A percentile compares a stretch with the other conserved stretches of the same genome.
Conservation (phyloP, 2,888 invertebrate species). For the Orchesella flavescens region DNA sequence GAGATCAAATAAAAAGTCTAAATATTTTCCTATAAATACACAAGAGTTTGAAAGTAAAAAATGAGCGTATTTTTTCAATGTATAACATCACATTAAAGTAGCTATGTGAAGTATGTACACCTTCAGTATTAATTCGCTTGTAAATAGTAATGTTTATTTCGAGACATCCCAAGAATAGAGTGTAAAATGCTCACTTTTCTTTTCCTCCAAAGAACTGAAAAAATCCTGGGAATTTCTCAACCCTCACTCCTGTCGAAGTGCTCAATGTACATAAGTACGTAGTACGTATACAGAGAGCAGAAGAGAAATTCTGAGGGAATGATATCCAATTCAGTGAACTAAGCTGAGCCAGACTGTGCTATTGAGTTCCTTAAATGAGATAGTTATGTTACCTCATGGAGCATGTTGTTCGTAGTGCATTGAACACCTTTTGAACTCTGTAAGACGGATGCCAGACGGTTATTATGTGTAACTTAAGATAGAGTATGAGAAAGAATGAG, state of each 20-base stretch:
- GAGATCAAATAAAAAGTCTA: no score
- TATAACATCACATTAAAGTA: background rate
- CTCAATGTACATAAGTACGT: background rate
- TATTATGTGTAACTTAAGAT: constrained; percentile 53
- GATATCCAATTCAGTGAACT: background rate
- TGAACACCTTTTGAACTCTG: background rate
- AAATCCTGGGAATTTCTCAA: constrained; percentile 37
- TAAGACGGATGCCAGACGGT: constrained; percentile 32
- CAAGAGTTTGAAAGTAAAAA: no score
- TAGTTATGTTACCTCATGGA: background rate
- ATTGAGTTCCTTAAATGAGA: constrained; percentile 6
- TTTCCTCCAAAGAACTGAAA: background rate
- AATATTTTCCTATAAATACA: no score
- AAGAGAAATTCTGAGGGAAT: no score
- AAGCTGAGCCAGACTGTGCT: background rate
- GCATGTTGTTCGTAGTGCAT: background rate
- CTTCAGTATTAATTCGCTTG: background rate
- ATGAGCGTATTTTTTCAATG: no score
- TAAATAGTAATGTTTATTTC: constrained; percentile 18
- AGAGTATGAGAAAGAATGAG: constrained; percentile 37
- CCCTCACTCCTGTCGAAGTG: constrained; percentile 3
- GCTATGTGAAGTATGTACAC: background rate
- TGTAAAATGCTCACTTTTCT: background rate
- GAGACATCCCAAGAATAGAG: background rate
- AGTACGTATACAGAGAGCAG: no score